Base-by-base conservation (phyloP, 2,888 invertebrate genomes). In the Acrobasis consociella region DNA sequence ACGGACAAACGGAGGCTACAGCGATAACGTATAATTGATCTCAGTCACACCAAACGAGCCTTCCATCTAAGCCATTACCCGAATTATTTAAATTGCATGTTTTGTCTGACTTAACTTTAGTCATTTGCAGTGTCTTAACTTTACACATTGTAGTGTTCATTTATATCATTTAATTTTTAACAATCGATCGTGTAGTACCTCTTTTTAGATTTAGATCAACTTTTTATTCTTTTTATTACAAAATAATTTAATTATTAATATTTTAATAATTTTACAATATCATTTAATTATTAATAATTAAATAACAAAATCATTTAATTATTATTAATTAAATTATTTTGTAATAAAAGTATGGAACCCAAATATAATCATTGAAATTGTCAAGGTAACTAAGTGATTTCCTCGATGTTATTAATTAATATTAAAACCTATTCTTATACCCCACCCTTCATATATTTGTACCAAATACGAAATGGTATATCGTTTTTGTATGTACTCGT, bases 11-110 rank as follows among this genome's bases (percentile, higher is more conserved):
- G 55, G 46, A 55, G 59, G 50, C 55, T 42, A n/a, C 17, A 49
- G 63, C 58, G 46, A 59, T 60, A 50, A 59, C 39, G 60, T 60
- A 60, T n/a, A 58, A 49, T 17, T 83, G 83, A 83, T 83, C 83
- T 83, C 83, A 83, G 77, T 53, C 71, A 70, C 76, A 76, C 82
- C 82, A 76, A 81, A 82, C 69, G 80, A 80, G 79, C 80, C 80
- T 78, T 80, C 78, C 60, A 62, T 66, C 60, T 65, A 64, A 67
- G 49, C 52, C 65, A 64, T 70, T 46, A 73, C 70, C 56, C 53
- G 52, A 42, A 58, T 55, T 50, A 62, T 66, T 68, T 63, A 69
- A 65, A 64, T 64, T 69, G 67, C 65, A 69, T 69, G 72, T 69
- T 66, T 70, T 65, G 61, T 65, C 49, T 49, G 13, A 59, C 38